These are phyloP conservation scores for Lymantria monacha DNA, from an alignment of 2,888 invertebrate genomes.

Conservation along the genomic window DNA sequence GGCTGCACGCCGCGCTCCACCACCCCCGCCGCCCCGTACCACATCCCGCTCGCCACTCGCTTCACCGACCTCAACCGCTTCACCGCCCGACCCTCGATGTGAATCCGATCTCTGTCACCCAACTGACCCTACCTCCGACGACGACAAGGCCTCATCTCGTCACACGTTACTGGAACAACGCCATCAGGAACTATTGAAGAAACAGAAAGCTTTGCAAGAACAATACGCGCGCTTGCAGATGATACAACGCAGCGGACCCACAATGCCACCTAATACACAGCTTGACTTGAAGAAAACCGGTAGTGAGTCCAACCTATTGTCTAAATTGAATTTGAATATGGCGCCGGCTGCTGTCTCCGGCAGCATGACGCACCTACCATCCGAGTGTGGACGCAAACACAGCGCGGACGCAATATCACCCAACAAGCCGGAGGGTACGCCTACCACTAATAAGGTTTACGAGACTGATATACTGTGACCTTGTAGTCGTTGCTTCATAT, in stretches of 20 bases:
- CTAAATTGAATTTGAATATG: constrained; percentile 90
- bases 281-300: constrained; percentile 92
- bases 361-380: constrained; percentile 67
- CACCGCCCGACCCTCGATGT: constrained; percentile 74
- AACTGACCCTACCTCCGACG: constrained; percentile 63
- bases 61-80: constrained; percentile 89
- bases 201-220: constrained; percentile 94
- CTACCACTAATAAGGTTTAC: constrained; percentile 91
- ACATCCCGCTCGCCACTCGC: constrained; percentile 93
- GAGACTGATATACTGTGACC: constrained; percentile 97
- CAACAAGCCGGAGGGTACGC: constrained; percentile 45
- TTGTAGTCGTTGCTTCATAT: constrained; percentile 49
- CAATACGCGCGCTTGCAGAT: constrained; percentile 95
- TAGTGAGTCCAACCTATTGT: constrained; percentile 92
- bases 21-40: constrained; percentile 95
- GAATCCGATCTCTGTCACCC: constrained; percentile 46
- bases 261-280: constrained; percentile 83
- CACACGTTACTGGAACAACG: constrained; percentile 92
- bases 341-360: constrained; percentile 69
- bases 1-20: constrained; percentile 88
- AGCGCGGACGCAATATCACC: constrained; percentile 21
- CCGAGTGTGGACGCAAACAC: constrained; percentile 38
- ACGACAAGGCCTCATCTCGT: constrained; percentile 62
- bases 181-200: constrained; percentile 93
- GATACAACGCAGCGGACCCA: constrained; percentile 89